Evolutionary conservation across 1,140 invertebrate species (phyloP).

Genomic region (Zaprionus ornatus): DNA sequence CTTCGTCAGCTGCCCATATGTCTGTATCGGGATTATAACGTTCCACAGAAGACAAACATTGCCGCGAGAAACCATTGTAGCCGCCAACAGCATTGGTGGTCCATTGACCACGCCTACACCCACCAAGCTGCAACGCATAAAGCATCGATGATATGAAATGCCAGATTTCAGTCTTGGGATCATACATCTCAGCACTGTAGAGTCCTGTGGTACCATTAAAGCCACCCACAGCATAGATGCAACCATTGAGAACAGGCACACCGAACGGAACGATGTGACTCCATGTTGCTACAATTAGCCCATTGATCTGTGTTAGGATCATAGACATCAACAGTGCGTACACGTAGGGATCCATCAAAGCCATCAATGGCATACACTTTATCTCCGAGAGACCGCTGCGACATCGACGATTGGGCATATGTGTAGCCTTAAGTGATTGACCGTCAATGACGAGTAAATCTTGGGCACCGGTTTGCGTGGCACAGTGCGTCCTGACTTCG

Average conservation of each 20-base stretch:
- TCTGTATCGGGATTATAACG: constrained; percentile 94
- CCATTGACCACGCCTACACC: constrained; percentile 87
- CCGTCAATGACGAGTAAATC: constrained; percentile 96
- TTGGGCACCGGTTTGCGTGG: constrained; percentile 95
- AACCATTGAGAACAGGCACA: constrained; percentile 94
- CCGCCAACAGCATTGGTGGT: constrained; percentile 89
- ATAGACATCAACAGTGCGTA: constrained; percentile 95
- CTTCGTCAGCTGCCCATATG: constrained; percentile 91
- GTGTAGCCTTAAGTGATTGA: constrained; percentile 97
- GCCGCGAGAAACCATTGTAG: constrained; percentile 95
- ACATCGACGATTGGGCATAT: constrained; percentile 94
- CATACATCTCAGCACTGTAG: constrained; percentile 95
- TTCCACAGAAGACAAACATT: constrained; percentile 95
- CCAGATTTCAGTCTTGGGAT: constrained; percentile 93
- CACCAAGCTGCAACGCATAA: constrained; percentile 95
- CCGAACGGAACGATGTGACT: constrained; percentile 96
- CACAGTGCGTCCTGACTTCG: constrained; percentile 92
- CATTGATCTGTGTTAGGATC: constrained; percentile 93
- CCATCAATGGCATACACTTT: constrained; percentile 96
- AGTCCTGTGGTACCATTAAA: constrained; percentile 97
- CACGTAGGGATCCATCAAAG: constrained; percentile 96
- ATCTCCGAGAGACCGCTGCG: constrained; percentile 93
- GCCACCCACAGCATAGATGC: constrained; percentile 96
- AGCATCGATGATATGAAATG: constrained; percentile 93
- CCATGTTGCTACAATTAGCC: constrained; percentile 93